Base-by-base conservation (phyloP, 2,797 vertebrate species). In the Pitangus sulphuratus region DNA sequence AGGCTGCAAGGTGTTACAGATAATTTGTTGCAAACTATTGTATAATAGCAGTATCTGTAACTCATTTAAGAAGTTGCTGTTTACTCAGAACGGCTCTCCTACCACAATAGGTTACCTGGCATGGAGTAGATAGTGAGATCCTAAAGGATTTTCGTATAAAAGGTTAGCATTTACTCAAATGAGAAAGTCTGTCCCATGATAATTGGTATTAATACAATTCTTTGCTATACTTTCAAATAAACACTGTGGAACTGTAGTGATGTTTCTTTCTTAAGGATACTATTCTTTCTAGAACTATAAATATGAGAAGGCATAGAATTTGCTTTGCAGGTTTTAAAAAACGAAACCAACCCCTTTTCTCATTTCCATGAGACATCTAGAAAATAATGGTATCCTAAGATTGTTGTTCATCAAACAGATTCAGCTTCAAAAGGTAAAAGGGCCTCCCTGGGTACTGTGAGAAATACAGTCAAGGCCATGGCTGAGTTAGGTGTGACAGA, bases 141-240 rank as follows among this genome's bases (percentile, higher is more conserved):
- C 89, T 93, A 60, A 79, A 97, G 87, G 90, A 92, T 91, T 96
- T 97, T 84, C 62, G 95, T 86, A 93, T 82, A 86, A 94, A 96
- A 94, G 42, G 12, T 89, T 90, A 91, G 90, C 48, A 62, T 90
- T 60, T 82, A 93, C 89, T 94, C 79, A 65, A 92, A 74, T 77
- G 44, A 86, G 77, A 88, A 76, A 9, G 2, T 72, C 83, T 85
- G 39, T 56, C 87, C 71, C 45, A 2, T 58, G 91, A 81, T 60
- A 60, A 89, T 77, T 85, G 70, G 8, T 35, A 48, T 83, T 77
- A 65, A 81, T 64, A 60, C 48, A 87, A 30, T 65, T 51, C 53
- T 95, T 86, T 89, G 58, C 80, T 87, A 10, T 83, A 66, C 30
- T 89, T 95, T 76, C 47, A 92, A 56, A 60, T 40, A 80, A 91